phyloP scores from a whole-genome alignment of 1,140 invertebrate genomes.

The Arctopsyche grandis region DNA sequence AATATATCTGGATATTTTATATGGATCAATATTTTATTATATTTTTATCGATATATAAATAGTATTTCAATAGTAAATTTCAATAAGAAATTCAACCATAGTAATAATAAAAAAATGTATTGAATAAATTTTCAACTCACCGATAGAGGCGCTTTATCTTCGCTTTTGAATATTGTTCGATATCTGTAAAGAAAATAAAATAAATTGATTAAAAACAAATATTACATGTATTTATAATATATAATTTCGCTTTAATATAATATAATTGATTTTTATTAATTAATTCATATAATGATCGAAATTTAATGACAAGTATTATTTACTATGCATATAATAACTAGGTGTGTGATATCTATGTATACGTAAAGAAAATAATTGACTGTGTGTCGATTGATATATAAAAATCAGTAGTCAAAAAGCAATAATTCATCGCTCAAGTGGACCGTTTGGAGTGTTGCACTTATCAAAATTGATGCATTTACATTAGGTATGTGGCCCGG shows the following conservation, averaged over 20 bases:
- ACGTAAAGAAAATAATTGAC: no score
- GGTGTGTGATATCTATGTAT: no score
- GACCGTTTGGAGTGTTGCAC: background rate
- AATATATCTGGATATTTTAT: no score
- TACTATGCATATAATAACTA: no score
- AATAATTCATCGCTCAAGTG: background rate
- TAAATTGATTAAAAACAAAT: background rate
- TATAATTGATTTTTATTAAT: no score
- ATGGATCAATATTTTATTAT: no score
- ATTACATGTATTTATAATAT: no score
- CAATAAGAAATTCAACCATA: background rate
- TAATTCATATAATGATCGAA: no score
- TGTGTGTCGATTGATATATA: no score
- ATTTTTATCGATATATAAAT: no score
- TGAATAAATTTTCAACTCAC: conserved; percentile 8
- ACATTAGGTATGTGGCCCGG: background rate
- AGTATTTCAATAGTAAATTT: background rate
- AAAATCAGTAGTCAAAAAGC: background rate
- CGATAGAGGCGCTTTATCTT: conserved; percentile 8
- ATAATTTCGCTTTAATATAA: no score
- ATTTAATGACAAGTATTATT: no score
- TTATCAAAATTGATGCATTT: background rate
- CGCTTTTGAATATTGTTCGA: background rate
- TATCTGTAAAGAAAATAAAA: conserved; percentile 1
- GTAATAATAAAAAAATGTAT: background rate